Evolutionary conservation across 2,888 invertebrate genomes (phyloP).

Genomic region (Tenthredo livida): DNA sequence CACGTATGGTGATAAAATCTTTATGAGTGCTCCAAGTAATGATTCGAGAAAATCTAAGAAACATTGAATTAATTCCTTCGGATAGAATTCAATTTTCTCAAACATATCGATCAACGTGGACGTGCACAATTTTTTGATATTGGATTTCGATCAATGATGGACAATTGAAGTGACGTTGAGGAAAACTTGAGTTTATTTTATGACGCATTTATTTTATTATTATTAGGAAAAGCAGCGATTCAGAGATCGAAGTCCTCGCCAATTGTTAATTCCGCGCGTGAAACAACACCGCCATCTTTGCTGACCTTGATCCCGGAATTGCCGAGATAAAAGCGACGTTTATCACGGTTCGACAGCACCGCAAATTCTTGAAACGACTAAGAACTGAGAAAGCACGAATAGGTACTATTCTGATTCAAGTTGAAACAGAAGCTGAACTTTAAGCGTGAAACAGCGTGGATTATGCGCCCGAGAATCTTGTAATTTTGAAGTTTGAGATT

Average conservation of each 20-base stretch:
- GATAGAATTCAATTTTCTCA: background rate
- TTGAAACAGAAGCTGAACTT: conserved; percentile 22
- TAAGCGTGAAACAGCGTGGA: conserved; percentile 27
- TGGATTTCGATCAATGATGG: background rate
- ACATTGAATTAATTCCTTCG: background rate
- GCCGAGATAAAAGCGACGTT: conserved; percentile 31
- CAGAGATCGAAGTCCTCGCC: background rate
- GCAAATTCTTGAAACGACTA: conserved; percentile 40
- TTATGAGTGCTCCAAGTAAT: conserved; percentile 36
- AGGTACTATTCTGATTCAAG: conserved; percentile 26
- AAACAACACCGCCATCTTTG: conserved; percentile 24
- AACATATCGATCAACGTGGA: background rate
- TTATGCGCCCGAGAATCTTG: conserved; percentile 19
- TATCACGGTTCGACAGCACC: conserved; percentile 42
- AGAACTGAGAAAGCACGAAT: conserved; percentile 28
- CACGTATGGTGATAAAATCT: conserved; percentile 54
- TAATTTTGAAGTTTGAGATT: conserved; percentile 33
- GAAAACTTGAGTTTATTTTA: background rate
- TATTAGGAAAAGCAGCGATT: background rate
- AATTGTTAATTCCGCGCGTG: conserved; percentile 47
- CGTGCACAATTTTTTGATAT: background rate
- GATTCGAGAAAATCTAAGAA: background rate
- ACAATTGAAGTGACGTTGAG: background rate
- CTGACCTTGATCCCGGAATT: conserved; percentile 50
- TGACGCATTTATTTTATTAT: background rate